Evolutionary conservation across 2,888 invertebrate genomes (phyloP).

Genomic region (Desoria tigrina): DNA sequence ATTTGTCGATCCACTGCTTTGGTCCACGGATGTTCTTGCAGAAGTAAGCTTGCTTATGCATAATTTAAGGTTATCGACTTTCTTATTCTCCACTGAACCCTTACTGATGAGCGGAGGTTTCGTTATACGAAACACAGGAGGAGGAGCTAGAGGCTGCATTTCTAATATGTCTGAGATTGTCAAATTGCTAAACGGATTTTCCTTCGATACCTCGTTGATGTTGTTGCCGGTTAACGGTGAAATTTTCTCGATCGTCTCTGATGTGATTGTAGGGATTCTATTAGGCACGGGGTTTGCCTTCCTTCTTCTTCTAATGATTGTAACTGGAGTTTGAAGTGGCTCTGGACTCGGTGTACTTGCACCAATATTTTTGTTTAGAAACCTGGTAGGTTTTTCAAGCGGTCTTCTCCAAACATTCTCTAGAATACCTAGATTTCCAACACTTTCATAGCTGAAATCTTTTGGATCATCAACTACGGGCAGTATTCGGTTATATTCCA

Average conservation of each 20-base stretch:
- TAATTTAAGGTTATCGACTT: not conserved
- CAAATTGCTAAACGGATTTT: not conserved
- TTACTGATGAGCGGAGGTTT: not conserved
- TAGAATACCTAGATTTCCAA: constrained; percentile 45
- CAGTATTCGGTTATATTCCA: not conserved
- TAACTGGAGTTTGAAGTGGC: too few species aligned
- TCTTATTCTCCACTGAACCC: not conserved
- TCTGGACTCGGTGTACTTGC: too few species aligned
- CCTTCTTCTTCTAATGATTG: too few species aligned
- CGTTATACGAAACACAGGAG: not conserved
- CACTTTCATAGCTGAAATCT: constrained; percentile 45
- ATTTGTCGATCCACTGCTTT: too few species aligned
- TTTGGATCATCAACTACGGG: constrained; percentile 19
- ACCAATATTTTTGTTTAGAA: too few species aligned
- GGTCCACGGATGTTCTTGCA: too few species aligned
- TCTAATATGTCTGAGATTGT: not conserved
- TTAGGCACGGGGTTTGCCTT: too few species aligned
- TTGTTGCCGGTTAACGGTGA: not conserved
- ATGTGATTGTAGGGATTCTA: too few species aligned
- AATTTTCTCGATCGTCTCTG: too few species aligned
- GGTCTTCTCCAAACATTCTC: constrained; percentile 56
- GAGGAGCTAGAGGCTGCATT: not conserved
- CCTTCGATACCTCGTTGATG: not conserved
- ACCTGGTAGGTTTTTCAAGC: constrained; percentile 24
- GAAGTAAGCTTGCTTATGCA: constrained; percentile 1